Evolutionary conservation across 2,113 vertebrate species (phyloP).

Genomic region (Mus spicilegus): DNA sequence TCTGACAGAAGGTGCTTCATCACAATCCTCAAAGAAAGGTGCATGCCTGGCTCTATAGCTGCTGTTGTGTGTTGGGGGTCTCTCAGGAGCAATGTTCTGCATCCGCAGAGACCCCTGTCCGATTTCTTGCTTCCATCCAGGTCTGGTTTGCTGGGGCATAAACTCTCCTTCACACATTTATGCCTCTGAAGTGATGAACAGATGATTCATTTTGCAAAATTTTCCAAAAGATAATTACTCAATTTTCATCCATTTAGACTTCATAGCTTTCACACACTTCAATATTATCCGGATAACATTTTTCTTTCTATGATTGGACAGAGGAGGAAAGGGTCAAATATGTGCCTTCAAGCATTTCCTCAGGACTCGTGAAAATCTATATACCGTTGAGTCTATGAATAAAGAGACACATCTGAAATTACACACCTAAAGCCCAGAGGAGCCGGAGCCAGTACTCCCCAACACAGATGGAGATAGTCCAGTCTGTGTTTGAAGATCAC

Average conservation of each 20-base stretch:
- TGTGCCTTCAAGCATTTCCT: not conserved
- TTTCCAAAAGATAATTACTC: not conserved
- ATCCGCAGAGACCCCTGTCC: not conserved
- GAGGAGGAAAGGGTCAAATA: not conserved
- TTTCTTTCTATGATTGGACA: not conserved
- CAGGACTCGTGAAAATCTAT: not conserved
- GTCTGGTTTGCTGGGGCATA: not conserved
- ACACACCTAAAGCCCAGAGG: not conserved
- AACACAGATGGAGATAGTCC: fast-evolving
- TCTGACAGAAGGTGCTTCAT: fast-evolving
- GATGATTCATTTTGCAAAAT: not conserved
- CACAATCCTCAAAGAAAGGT: not conserved
- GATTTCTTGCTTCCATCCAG: fast-evolving
- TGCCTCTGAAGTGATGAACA: not conserved
- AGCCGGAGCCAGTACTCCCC: fast-evolving
- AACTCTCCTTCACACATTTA: fast-evolving
- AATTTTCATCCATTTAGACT: not conserved
- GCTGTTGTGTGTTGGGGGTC: no score
- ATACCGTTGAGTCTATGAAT: not conserved
- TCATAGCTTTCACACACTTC: not conserved
- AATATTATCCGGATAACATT: not conserved
- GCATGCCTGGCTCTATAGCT: fast-evolving
- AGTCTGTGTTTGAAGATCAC: not conserved
- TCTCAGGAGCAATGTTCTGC: not conserved
- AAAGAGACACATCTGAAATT: conserved; percentile 23